Evolutionary conservation across 2,888 invertebrate genomes (phyloP).

Genomic region (Eurytoma adleriae): DNA sequence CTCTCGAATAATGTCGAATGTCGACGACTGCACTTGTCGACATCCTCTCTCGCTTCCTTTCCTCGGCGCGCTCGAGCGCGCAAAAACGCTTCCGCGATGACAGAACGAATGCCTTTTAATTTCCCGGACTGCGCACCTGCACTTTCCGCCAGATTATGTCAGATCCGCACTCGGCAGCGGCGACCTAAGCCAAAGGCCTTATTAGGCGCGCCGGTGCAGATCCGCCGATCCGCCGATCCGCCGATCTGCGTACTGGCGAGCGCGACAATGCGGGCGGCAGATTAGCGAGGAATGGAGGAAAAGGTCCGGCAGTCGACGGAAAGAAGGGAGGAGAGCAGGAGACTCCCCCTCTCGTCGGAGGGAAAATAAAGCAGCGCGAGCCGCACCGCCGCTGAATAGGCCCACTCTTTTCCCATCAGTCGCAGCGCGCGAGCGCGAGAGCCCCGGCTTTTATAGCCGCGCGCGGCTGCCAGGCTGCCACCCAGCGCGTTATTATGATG

Average conservation of each 20-base stretch:
- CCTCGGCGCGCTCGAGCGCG: slow-evolving; percentile 15
- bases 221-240: slow-evolving; percentile 32
- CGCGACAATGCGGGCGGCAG: slow-evolving; percentile 21
- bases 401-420: slow-evolving; percentile 49
- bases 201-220: slow-evolving; percentile 43
- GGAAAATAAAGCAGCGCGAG: neutral
- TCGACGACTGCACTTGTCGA: neutral
- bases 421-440: slow-evolving; percentile 17
- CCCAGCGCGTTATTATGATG: slow-evolving; percentile 53
- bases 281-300: slow-evolving; percentile 25
- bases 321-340: too few relatives aligned
- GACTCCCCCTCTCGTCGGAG: too few relatives aligned
- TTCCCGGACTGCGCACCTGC: slow-evolving; percentile 1
- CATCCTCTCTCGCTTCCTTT: slow-evolving; percentile 13
- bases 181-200: slow-evolving; percentile 53
- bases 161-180: neutral
- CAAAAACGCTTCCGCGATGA: slow-evolving; percentile 45
- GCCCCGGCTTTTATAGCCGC: slow-evolving; percentile 40
- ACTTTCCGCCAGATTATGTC: slow-evolving; percentile 27
- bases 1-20: slow-evolving; percentile 23
- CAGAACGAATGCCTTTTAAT: slow-evolving; percentile 47
- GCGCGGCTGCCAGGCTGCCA: slow-evolving; percentile 20
- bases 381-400: slow-evolving; percentile 32
- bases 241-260: too few relatives aligned
- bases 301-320: slow-evolving; percentile 17